Percentiles rank a stretch among this genome's conserved stretches.
Conservation (phyloP, 2,797 vertebrate genomes). For the Hozukius guyotensis region DNA sequence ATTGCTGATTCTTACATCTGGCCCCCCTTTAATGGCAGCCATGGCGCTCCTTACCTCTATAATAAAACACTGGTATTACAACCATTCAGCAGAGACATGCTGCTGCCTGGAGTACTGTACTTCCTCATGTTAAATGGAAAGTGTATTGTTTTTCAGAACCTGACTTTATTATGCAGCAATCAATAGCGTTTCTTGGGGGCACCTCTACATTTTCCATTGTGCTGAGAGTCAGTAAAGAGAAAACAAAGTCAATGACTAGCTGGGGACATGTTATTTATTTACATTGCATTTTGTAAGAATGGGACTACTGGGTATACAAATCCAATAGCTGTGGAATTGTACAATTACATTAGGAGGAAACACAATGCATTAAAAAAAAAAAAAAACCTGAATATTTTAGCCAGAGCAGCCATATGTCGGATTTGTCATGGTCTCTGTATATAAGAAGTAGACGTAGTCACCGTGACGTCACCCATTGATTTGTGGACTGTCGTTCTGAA, state of each 20-base stretch:
- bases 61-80: background rate
- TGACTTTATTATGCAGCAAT: background rate
- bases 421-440: background rate
- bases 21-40: background rate
- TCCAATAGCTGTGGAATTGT: background rate
- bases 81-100: background rate
- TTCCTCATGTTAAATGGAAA: background rate
- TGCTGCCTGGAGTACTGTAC: background rate
- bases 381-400: background rate
- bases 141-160: background rate
- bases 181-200: background rate
- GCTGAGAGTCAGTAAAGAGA: background rate
- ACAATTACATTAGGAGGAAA: background rate
- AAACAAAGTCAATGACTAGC: slow-evolving; percentile 13
- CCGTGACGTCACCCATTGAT: background rate
- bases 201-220: background rate
- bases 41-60: background rate
- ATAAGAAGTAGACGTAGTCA: background rate
- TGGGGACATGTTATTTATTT: slow-evolving; percentile 10
- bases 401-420: background rate
- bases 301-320: background rate
- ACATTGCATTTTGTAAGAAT: slow-evolving; percentile 1
- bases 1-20: too few relatives aligned
- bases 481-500: background rate
- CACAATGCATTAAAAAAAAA: too few relatives aligned